phyloP scores from a whole-genome alignment of 2,888 invertebrate genomes.

The Ormyrus pomaceus region DNA sequence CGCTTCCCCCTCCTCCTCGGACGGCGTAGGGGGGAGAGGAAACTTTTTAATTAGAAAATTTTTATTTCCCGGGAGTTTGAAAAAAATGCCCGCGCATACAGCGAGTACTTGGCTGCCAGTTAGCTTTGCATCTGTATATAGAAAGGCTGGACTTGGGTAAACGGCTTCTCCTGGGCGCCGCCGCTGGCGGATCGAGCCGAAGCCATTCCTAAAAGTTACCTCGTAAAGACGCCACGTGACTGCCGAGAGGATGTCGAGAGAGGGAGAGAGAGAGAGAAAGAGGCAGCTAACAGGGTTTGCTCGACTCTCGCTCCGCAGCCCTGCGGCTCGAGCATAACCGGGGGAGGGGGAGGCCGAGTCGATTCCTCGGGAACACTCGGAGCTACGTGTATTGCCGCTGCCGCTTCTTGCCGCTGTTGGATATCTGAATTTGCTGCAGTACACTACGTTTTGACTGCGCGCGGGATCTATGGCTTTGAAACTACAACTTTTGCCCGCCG shows the following conservation, averaged over 20 bases:
- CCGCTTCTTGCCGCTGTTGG: not conserved
- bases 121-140: not conserved
- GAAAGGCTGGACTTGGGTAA: conserved; percentile 18
- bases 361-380: not conserved
- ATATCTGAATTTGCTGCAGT: not conserved
- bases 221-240: conserved; percentile 66
- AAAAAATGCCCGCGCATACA: conserved; percentile 12
- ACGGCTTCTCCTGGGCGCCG: conserved; percentile 52
- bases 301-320: not conserved
- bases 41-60: conserved; percentile 38
- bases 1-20: not conserved
- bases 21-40: too few species aligned
- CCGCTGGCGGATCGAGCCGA: conserved; percentile 14
- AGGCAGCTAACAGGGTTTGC: conserved; percentile 57
- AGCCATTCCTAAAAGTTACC: conserved; percentile 63
- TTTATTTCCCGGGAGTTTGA: conserved; percentile 17
- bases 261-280: not conserved
- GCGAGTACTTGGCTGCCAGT: not conserved
- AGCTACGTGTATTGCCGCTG: too few species aligned
- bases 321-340: not conserved
- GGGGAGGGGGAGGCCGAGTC: not conserved
- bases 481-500: too few species aligned
- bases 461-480: too few species aligned
- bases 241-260: conserved; percentile 43
- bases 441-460: too few species aligned